Evolutionary conservation across 2,797 vertebrate genomes (phyloP).

Genomic region (Dryobates pubescens): DNA sequence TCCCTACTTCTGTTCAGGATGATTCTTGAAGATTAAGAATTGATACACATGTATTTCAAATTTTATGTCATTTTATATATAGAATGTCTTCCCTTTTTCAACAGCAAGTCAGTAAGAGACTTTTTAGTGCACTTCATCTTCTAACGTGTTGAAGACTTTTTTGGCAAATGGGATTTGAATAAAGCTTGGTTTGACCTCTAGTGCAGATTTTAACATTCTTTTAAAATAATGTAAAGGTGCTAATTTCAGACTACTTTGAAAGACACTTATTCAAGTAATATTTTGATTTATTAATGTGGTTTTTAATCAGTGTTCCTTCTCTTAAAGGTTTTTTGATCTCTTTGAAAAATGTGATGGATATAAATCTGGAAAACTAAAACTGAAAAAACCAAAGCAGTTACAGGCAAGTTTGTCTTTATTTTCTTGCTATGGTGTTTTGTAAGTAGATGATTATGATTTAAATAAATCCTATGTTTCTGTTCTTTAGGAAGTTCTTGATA

Average conservation of each 20-base stretch:
- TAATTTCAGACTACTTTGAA: neutral
- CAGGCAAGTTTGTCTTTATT: conserved; percentile 78
- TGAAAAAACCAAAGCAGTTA: conserved; percentile 90
- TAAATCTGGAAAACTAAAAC: conserved; percentile 89
- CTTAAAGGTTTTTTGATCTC: conserved; percentile 89
- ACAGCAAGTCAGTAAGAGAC: neutral
- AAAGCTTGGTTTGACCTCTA: neutral
- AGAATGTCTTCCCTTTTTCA: neutral
- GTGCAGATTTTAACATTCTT: neutral
- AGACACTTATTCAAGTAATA: neutral
- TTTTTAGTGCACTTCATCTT: neutral
- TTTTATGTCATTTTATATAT: neutral
- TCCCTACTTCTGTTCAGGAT: neutral
- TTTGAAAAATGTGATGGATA: conserved; percentile 91
- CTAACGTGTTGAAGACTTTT: neutral
- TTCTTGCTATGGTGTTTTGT: neutral
- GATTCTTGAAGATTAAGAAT: neutral
- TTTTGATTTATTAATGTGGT: neutral
- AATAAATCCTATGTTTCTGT: neutral
- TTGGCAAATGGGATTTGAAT: neutral
- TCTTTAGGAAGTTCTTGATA: conserved; percentile 88
- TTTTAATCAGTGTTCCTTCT: conserved; percentile 42
- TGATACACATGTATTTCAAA: neutral
- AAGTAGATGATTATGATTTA: neutral
- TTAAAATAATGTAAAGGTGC: neutral